Percentiles rank a stretch among this genome's conserved stretches.
phyloP scores from a whole-genome alignment of 2,888 invertebrate genomes.

The Caenorhabditis angaria region DNA sequence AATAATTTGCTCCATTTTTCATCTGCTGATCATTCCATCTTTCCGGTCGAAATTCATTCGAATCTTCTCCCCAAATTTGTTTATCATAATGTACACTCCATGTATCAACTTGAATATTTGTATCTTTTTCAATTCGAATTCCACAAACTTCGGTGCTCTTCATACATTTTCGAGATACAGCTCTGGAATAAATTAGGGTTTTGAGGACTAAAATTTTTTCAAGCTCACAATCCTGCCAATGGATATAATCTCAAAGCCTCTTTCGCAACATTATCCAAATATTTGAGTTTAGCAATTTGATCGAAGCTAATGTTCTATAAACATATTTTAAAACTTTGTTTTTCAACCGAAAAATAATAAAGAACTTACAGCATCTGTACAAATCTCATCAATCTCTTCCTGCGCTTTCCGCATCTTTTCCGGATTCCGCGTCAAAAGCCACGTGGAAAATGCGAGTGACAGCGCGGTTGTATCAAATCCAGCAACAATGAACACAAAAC shows the following conservation, averaged over 20 bases:
- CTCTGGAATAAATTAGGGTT: constrained; percentile 23
- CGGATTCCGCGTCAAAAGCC: constrained; percentile 74
- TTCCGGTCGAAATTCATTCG: constrained; percentile 38
- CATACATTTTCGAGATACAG: constrained; percentile 33
- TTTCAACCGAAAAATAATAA: neutral
- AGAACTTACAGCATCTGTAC: constrained; percentile 14
- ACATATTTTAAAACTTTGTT: neutral
- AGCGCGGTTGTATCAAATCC: constrained; percentile 76
- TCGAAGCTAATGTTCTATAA: constrained; percentile 26
- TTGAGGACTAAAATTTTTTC: neutral
- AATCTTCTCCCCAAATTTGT: constrained; percentile 53
- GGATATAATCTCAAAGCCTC: constrained; percentile 51
- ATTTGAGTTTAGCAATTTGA: constrained; percentile 42
- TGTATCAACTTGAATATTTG: constrained; percentile 43
- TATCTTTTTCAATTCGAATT: constrained; percentile 42
- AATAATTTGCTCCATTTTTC: constrained; percentile 31
- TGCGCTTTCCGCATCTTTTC: constrained; percentile 38
- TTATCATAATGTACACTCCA: constrained; percentile 22
- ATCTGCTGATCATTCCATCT: constrained; percentile 25
- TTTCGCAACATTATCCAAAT: constrained; percentile 51
- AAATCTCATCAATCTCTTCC: constrained; percentile 39
- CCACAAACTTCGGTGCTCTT: constrained; percentile 58
- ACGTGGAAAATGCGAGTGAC: constrained; percentile 74
- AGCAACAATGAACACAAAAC: constrained; percentile 74
- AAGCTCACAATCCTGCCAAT: constrained; percentile 18